Evolutionary conservation across 2,113 vertebrate genomes (phyloP).

Genomic region (Pipa parva): DNA sequence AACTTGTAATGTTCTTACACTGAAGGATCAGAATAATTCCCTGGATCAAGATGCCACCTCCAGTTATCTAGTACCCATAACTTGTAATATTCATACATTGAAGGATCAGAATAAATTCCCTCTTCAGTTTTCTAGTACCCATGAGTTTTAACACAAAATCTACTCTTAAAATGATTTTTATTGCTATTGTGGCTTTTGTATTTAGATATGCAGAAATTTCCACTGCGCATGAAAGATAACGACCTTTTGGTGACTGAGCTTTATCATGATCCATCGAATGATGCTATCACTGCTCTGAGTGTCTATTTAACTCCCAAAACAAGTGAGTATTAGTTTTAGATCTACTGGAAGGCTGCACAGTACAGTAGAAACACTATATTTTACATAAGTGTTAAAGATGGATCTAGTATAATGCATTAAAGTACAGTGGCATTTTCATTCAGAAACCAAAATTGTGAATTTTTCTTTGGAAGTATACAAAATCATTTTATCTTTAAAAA

Average conservation of each 20-base stretch:
- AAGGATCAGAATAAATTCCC: too few relatives aligned
- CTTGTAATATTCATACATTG: not conserved
- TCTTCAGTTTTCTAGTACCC: not conserved
- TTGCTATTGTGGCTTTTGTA: too few relatives aligned
- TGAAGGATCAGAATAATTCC: too few relatives aligned
- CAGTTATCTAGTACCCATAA: too few relatives aligned
- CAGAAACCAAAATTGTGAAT: too few relatives aligned
- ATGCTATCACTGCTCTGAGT: conserved; percentile 92
- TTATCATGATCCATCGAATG: conserved; percentile 93
- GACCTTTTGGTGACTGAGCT: conserved; percentile 93
- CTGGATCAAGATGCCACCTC: too few relatives aligned
- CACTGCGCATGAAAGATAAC: conserved; percentile 94
- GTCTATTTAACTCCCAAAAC: conserved; percentile 98
- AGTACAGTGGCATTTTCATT: too few relatives aligned
- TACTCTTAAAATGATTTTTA: too few relatives aligned
- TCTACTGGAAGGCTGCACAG: not conserved
- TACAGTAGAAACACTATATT: rapidly evolving
- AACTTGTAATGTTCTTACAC: too few relatives aligned
- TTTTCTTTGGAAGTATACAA: too few relatives aligned
- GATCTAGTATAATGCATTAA: not conserved
- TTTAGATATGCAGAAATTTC: conserved; percentile 99
- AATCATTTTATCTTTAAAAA: too few relatives aligned
- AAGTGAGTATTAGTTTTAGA: conserved; percentile 66
- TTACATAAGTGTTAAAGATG: not conserved
- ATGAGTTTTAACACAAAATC: too few relatives aligned